Conservation (phyloP, 2,113 vertebrate species). For the Charina bottae region DNA sequence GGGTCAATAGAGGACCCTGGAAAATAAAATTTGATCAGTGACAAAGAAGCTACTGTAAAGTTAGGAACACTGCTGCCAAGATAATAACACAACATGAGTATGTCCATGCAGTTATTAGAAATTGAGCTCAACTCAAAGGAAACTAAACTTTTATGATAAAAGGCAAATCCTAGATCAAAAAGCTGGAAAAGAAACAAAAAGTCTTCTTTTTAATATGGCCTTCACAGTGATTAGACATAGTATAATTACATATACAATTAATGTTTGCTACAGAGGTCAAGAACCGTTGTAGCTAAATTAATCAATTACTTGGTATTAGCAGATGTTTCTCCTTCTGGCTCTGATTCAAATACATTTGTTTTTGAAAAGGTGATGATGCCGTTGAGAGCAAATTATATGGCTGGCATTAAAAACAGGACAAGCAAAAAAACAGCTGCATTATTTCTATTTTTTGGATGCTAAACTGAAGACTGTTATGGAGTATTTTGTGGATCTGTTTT, state of each 20-base stretch:
- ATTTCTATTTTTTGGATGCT: neutral
- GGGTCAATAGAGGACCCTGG: neutral
- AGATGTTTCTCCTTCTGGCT: constrained; percentile 37
- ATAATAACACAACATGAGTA: neutral
- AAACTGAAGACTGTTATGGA: neutral
- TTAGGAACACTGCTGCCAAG: neutral
- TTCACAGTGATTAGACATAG: neutral
- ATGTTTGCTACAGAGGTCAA: constrained; percentile 18
- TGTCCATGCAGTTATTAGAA: neutral
- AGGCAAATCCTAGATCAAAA: constrained; percentile 37
- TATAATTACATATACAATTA: neutral
- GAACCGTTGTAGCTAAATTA: constrained; percentile 23
- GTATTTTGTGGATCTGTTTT: neutral
- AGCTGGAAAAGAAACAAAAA: neutral
- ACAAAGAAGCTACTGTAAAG: neutral
- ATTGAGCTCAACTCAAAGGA: neutral
- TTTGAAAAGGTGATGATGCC: neutral
- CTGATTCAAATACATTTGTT: constrained; percentile 32
- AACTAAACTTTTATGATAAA: neutral
- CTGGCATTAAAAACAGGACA: neutral
- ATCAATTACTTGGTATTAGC: constrained; percentile 45
- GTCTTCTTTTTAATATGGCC: constrained; percentile 23
- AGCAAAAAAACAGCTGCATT: neutral
- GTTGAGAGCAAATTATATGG: neutral
- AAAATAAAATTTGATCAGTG: neutral